Evolutionary conservation across 2,113 vertebrate genomes (phyloP), one percentile per base, ranked within the genome.

Genomic region (Hippoglossus stenolepis): DNA sequence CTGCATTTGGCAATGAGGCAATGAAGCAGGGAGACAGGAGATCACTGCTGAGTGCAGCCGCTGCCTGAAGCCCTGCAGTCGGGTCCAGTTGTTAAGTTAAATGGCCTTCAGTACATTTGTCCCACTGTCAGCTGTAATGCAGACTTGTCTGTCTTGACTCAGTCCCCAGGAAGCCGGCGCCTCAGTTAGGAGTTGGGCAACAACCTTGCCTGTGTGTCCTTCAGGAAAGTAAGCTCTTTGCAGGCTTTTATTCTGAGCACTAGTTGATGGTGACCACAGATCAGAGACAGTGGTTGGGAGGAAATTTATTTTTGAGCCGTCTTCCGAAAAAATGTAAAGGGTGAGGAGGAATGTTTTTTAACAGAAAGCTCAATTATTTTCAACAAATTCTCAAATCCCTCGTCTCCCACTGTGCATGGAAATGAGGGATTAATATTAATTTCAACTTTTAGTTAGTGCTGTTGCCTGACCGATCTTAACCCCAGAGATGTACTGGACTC

Each of bases 41-140:
- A 20, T 69, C 24, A 72, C 58, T 69, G 64, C 54, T n/a, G 45
- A 24, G 45, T 56, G 24, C 24, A 59, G 24, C 18, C 51, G 51
- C 51, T 11, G 51, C 51, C 51, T 18, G 23, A 38, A 54, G 51
- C 57, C 3, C 9, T 68, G 45, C 65, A 68, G 59, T 0, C 17
- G 0, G 53, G 63, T 73, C 65, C 65, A 64, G n/a, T 47, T 59
- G 58, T 75, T 53, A n/a, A 61, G 57, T 65, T 51, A 70, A 65
- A 47, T 70, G 65, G 63, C 31, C 58, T 64, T 74, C 26, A 45
- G 24, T 56, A 15, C 43, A 49, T 75, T 73, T 63, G 66, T 80
- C 74, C 65, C 15, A n/a, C 43, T 66, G 57, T 80, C 31, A 77
- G 21, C 43, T 66, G 54, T 23, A 60, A 26, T 43, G 38, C 28